Percentiles rank a stretch among this genome's conserved stretches.
Conservation (phyloP, 2,113 vertebrate genomes). For the Acanthisitta chloris region DNA sequence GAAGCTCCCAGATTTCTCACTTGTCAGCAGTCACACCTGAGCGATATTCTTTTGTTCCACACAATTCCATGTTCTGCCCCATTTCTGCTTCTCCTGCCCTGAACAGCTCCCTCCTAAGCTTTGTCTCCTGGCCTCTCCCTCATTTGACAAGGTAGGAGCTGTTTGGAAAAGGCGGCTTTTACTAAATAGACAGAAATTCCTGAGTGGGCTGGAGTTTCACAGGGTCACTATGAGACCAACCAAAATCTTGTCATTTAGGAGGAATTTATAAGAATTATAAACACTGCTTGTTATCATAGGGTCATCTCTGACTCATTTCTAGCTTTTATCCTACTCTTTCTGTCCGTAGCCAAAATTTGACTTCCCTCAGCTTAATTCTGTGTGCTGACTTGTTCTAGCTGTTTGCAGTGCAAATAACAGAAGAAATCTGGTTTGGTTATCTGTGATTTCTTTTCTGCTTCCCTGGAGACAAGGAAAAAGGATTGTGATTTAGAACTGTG, state of each 20-base stretch:
- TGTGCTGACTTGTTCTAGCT: constrained; percentile 19
- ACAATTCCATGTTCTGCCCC: neutral
- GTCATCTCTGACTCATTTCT: constrained; percentile 56
- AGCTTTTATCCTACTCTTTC: constrained; percentile 18
- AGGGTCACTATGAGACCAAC: neutral
- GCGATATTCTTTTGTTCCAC: rapidly evolving
- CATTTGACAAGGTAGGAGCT: neutral
- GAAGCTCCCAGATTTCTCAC: neutral
- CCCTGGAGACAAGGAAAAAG: neutral
- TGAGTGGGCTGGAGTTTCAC: neutral
- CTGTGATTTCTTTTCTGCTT: neutral
- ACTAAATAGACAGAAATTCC: neutral
- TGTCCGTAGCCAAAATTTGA: neutral
- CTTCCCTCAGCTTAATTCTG: constrained; percentile 16
- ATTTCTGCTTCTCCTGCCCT: neutral
- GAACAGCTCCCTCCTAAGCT: neutral
- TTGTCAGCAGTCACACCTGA: neutral
- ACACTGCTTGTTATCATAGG: constrained; percentile 25
- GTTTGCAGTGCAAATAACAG: neutral
- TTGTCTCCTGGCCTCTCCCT: neutral
- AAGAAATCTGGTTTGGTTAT: neutral
- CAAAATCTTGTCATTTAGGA: constrained; percentile 12
- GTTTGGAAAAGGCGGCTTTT: neutral
- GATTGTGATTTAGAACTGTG: neutral
- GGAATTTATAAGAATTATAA: constrained; percentile 55